Conservation (phyloP, 2,888 invertebrate genomes). For the Epiblema foenella region DNA sequence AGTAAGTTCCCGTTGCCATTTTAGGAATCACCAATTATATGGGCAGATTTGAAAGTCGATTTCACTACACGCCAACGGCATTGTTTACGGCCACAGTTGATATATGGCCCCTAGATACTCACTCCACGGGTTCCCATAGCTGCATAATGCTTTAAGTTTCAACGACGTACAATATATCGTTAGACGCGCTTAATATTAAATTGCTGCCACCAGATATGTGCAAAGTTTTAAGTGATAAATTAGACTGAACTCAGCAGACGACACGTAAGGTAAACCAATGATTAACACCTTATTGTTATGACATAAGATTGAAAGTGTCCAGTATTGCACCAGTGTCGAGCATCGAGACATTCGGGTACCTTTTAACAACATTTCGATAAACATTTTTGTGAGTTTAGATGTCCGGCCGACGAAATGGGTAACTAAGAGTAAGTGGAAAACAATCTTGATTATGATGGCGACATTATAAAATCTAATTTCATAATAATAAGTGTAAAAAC, state of each 20-base stretch:
- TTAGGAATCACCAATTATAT: constrained; percentile 65
- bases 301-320: no score
- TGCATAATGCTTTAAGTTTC: constrained; percentile 54
- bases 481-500: neutral
- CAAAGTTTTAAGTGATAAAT: neutral
- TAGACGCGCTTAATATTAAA: constrained; percentile 47
- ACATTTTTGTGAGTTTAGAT: neutral
- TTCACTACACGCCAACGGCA: constrained; percentile 55
- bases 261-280: neutral
- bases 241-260: neutral
- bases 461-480: no score
- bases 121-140: constrained; percentile 51
- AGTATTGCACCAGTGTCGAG: no score
- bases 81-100: constrained; percentile 61
- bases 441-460: no score
- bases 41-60: constrained; percentile 59
- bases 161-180: constrained; percentile 64
- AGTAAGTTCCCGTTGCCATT: constrained; percentile 55
- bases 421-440: no score
- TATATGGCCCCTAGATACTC: constrained; percentile 62
- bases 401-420: no score
- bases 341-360: no score
- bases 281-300: no score
- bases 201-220: constrained; percentile 4
- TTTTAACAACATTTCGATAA: no score